A percentile compares a stretch with the other conserved stretches of the same genome.
Evolutionary conservation across 2,888 invertebrate genomes (phyloP).

Genomic region (Polydesmus complanatus): DNA sequence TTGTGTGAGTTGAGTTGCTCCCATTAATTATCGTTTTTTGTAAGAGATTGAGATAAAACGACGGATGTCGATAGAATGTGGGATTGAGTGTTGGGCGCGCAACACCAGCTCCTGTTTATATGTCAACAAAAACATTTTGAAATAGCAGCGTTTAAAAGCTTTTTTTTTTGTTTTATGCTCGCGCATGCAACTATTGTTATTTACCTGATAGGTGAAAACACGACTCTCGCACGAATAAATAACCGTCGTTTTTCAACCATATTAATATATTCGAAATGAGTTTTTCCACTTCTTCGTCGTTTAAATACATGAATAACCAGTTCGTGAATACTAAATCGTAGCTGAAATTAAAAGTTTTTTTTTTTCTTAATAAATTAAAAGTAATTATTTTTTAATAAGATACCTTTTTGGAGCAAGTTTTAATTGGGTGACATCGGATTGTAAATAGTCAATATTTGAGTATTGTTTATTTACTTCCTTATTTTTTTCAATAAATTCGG

Average conservation of each 20-base stretch:
- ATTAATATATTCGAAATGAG: constrained; percentile 34
- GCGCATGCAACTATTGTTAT: not conserved
- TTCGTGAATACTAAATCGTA: constrained; percentile 42
- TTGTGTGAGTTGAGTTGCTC: not conserved
- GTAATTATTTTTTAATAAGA: not conserved
- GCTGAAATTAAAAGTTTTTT: constrained; percentile 29
- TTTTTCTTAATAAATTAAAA: constrained; percentile 6
- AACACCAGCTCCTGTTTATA: constrained; percentile 7
- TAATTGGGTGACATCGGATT: constrained; percentile 39
- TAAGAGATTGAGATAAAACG: constrained; percentile 27
- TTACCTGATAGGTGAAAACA: constrained; percentile 41
- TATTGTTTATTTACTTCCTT: constrained; percentile 32
- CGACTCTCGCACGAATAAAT: constrained; percentile 40
- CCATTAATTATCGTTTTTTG: not conserved
- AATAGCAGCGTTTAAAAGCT: not conserved
- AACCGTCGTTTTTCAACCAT: constrained; percentile 39
- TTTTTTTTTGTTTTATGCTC: not conserved
- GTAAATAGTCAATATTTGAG: constrained; percentile 35
- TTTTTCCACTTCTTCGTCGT: constrained; percentile 35
- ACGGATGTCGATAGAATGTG: constrained; percentile 33
- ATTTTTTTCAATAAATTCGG: constrained; percentile 39
- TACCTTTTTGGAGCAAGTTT: constrained; percentile 30
- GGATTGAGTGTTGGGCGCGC: constrained; percentile 23
- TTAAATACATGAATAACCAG: constrained; percentile 44
- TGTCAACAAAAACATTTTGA: not conserved